Evolutionary conservation across 2,113 vertebrate species (phyloP), one percentile per base, ranked within the genome.

Genomic region (Antechinus stuartii): DNA sequence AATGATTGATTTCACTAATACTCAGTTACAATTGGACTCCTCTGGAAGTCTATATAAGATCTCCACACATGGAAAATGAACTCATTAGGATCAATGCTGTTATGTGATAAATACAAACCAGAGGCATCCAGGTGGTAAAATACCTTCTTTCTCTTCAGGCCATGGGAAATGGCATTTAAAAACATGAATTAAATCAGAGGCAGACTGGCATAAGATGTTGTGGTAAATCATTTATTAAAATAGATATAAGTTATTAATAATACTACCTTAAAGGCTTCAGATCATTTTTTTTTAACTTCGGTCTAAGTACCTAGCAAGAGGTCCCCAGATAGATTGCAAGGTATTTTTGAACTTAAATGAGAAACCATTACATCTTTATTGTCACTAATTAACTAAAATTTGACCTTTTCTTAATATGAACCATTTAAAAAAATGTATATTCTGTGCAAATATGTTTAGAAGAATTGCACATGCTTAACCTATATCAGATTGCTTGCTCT

Each of bases 1-100:
- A 95, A 93, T 96, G 57, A 92, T 97, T 97, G 30, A 92, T 97
- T 96, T 96, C 12, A 42, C 0, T 94, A 97, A 90, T 94, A 53
- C 8, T 57, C 27, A 54, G 23, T 96, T 96, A 92, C 93, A 90
- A 0, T 89, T 97, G 46, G 52, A 90, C 89, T 96, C 49, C 5
- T 94, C 50, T 97, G 27, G 16, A 96, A 96, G 84, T 50, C 56
- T 54, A 24, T 92, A 52, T 93, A 94, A 98, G 61, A 94, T 96
- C 90, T 53, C 26, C 23, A 26, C 54, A 54, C 61, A 92, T 42
- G 3, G 42, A 93, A 97, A 94, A 94, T 89, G 0, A 97, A 92
- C 92, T 97, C 47, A 2, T 96, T 97, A 56, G 91, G 90, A 96
- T 92, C 90, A 94, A 92, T 54, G 16, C 92, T 90, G 91, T 93